A percentile compares a stretch with the other conserved stretches of the same genome.
Evolutionary conservation across 2,888 invertebrate species (phyloP).

Genomic region (Cryptocephalus moraei): DNA sequence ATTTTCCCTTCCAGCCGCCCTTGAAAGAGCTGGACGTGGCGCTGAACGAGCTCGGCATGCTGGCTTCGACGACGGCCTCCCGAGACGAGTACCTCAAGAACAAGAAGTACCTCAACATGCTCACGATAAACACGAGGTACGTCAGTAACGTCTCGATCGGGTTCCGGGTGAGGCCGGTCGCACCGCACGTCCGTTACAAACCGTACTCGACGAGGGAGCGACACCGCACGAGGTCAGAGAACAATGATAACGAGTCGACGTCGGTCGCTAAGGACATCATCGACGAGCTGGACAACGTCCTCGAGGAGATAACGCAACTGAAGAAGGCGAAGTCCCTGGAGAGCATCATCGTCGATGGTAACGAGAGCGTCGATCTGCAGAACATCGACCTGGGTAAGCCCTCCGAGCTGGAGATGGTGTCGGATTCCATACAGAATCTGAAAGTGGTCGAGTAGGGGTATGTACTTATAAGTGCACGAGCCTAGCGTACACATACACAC

Average conservation of each 20-base stretch:
- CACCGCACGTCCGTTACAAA: slow-evolving; percentile 45
- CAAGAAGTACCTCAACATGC: slow-evolving; percentile 37
- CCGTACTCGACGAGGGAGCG: slow-evolving; percentile 49
- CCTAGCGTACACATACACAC: too few relatives aligned
- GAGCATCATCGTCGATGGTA: slow-evolving; percentile 43
- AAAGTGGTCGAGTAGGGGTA: slow-evolving; percentile 43
- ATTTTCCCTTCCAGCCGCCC: slow-evolving; percentile 6
- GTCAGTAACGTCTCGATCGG: slow-evolving; percentile 54
- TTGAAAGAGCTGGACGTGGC: slow-evolving; percentile 49
- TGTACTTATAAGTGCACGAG: too few relatives aligned
- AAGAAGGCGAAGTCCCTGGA: slow-evolving; percentile 54
- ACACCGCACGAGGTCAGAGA: slow-evolving; percentile 53
- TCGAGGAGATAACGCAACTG: slow-evolving; percentile 31
- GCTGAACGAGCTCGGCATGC: slow-evolving; percentile 50
- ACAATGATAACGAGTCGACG: slow-evolving; percentile 27
- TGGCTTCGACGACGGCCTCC: slow-evolving; percentile 37
- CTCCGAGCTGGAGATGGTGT: slow-evolving; percentile 52
- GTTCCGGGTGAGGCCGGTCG: slow-evolving; percentile 43
- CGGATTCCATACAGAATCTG: slow-evolving; percentile 51
- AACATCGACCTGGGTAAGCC: slow-evolving; percentile 16
- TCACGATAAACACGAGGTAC: slow-evolving; percentile 45
- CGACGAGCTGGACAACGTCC: slow-evolving; percentile 23
- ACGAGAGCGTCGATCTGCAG: slow-evolving; percentile 21
- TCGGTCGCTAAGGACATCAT: slow-evolving; percentile 24
- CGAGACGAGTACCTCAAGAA: slow-evolving; percentile 28